Conservation (phyloP, 2,797 vertebrate genomes). For the Falco berigora region DNA sequence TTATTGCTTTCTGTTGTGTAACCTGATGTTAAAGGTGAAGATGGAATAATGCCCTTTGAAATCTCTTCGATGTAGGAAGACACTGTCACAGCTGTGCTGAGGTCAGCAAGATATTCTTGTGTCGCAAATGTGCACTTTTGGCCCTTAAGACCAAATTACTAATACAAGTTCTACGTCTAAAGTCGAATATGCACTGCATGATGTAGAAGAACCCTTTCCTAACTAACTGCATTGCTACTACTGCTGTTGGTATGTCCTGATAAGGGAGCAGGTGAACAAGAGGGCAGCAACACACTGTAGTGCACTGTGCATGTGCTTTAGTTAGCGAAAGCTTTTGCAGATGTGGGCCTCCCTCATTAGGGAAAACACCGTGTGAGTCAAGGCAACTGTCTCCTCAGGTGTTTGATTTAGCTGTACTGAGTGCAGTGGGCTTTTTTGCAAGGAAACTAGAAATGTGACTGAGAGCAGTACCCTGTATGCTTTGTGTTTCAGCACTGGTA, state of each 20-base stretch:
- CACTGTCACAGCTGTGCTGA: background rate
- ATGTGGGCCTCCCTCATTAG: background rate
- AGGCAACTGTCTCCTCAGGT: background rate
- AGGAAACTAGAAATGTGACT: background rate
- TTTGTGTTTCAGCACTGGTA: background rate
- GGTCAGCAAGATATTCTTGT: background rate
- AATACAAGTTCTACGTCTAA: background rate
- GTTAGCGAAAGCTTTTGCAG: background rate
- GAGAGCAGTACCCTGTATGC: background rate
- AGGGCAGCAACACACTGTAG: background rate
- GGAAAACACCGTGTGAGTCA: background rate
- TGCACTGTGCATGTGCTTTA: background rate
- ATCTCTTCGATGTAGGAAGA: background rate
- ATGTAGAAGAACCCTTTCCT: background rate
- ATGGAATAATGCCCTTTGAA: background rate
- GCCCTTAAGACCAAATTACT: background rate
- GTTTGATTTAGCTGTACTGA: background rate
- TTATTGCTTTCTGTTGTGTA: background rate
- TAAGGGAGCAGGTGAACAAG: background rate
- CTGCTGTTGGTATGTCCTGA: background rate
- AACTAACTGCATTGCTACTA: background rate
- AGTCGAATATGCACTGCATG: fast-evolving
- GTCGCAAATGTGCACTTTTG: background rate
- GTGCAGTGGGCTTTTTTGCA: background rate
- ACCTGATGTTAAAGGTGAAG: background rate